phyloP scores from a whole-genome alignment of 2,797 vertebrate species.

The Pseudomugil gertrudae region DNA sequence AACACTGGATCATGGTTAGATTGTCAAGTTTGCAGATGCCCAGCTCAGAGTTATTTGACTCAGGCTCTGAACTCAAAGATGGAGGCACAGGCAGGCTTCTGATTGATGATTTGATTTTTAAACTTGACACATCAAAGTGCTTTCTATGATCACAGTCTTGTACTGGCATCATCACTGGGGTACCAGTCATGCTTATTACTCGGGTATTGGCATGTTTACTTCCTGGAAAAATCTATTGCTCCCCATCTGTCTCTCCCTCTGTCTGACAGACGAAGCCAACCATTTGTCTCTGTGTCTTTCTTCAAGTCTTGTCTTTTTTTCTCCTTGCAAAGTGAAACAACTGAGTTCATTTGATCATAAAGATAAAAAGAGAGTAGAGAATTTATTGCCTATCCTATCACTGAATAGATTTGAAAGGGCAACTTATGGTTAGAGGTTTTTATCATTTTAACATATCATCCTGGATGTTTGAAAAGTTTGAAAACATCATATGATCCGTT shows the following conservation, averaged over 20 bases:
- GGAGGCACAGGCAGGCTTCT: slow-evolving; percentile 23
- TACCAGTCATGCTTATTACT: slow-evolving; percentile 58
- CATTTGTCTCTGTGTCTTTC: slow-evolving; percentile 53
- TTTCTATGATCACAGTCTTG: slow-evolving; percentile 38
- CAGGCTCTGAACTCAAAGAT: slow-evolving; percentile 15
- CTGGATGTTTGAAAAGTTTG: slow-evolving; percentile 13
- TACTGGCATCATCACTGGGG: slow-evolving; percentile 39
- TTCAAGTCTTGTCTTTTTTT: slow-evolving; percentile 31
- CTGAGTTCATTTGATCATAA: slow-evolving; percentile 39
- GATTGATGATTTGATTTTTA: slow-evolving; percentile 46
- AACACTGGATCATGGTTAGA: slow-evolving; percentile 22
- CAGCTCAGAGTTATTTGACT: slow-evolving; percentile 14
- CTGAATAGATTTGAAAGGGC: slow-evolving; percentile 45
- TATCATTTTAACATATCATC: slow-evolving; percentile 12
- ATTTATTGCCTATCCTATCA: slow-evolving; percentile 64
- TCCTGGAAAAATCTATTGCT: slow-evolving; percentile 44
- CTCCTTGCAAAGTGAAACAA: slow-evolving; percentile 27
- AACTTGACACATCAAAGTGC: slow-evolving; percentile 57
- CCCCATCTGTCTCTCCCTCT: slow-evolving; percentile 70
- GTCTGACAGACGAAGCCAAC: slow-evolving; percentile 58
- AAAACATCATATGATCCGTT: slow-evolving; percentile 49
- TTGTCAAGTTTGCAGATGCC: slow-evolving; percentile 25
- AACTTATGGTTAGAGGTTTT: slow-evolving; percentile 48
- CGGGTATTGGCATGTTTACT: slow-evolving; percentile 59
- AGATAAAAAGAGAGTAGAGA: slow-evolving; percentile 37